phyloP scores from a whole-genome alignment of 2,888 invertebrate genomes.

The Tenthredo distinguenda region DNA sequence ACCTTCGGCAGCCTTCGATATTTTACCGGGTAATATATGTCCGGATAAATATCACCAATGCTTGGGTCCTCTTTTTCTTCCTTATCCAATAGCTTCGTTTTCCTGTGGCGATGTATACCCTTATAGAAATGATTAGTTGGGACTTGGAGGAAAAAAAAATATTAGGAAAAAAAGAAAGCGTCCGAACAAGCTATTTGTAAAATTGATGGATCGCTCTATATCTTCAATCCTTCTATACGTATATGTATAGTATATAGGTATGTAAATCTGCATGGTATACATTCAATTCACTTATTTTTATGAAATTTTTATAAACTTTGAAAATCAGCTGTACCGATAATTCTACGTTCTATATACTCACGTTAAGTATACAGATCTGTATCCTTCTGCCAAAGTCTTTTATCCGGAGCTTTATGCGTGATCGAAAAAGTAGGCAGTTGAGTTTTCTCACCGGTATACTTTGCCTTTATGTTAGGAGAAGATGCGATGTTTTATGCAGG shows the following conservation, averaged over 20 bases:
- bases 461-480: slow-evolving; percentile 10
- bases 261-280: neutral
- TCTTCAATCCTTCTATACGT: neutral
- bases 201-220: neutral
- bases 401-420: slow-evolving; percentile 15
- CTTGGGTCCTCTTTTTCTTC: slow-evolving; percentile 48
- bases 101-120: slow-evolving; percentile 19
- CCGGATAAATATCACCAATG: slow-evolving; percentile 46
- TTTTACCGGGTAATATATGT: slow-evolving; percentile 50
- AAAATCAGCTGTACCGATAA: neutral
- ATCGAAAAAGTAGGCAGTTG: slow-evolving; percentile 25
- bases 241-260: neutral
- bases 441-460: slow-evolving; percentile 28
- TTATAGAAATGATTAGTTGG: slow-evolving; percentile 43
- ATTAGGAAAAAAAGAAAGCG: neutral
- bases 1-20: slow-evolving; percentile 39
- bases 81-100: slow-evolving; percentile 52
- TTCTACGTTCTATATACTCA: neutral
- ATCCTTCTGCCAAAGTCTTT: neutral
- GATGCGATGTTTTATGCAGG: slow-evolving; percentile 36
- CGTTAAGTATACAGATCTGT: neutral
- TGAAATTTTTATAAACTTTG: neutral
- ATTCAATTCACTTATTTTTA: neutral
- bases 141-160: neutral
- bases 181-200: slow-evolving; percentile 14